Base-by-base conservation (phyloP, 53 echinoderm and acorn worm genomes). In the Patiria pectinifera region DNA sequence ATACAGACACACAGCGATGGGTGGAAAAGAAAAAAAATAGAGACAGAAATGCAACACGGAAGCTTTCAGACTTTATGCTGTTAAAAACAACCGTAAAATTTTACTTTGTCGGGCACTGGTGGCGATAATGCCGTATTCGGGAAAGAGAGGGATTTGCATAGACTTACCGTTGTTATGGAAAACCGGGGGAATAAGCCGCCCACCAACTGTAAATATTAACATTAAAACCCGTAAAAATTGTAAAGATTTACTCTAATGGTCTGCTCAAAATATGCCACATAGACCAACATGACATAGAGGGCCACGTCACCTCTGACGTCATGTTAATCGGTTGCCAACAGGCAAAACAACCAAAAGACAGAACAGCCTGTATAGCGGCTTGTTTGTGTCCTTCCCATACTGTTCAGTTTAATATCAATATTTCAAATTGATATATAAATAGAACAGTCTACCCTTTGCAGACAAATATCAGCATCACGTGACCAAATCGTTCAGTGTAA, bases 21-120 rank as follows among this genome's bases (percentile, higher is more conserved):
- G 19, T 66, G 66, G 66, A 18, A 11, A 66, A 3, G 63, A 10
- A 16, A 66, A 66, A 15, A 15, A 66, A 15, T 9, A 47, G 0
- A 23, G 62, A 83, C 60, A n/a, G 9, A 24, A 89, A 74, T 72
- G 72, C 49, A 74, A 48, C 74, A 61, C 26, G 78, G 62, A 59
- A 77, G 78, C 88, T 88, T 88, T 88, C 88, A 88, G 23, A 35
- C 71, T 88, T 88, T 88, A 88, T 88, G 62, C 78, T 62, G 88
- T 77, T 88, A 78, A 76, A 88, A 88, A 88, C 78, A 78, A 82
- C 88, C 88, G 88, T 88, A 88, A 88, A 88, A 88, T 78, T 88
- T 88, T 78, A 88, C 59, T 78, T 88, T 21, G 22, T 9, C 35
- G 59, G 62, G 15, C 8, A 2, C 74, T 58, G 23, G 23, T 82